phyloP scores from a whole-genome alignment of 2,888 invertebrate genomes.

The Hipparchia semele region DNA sequence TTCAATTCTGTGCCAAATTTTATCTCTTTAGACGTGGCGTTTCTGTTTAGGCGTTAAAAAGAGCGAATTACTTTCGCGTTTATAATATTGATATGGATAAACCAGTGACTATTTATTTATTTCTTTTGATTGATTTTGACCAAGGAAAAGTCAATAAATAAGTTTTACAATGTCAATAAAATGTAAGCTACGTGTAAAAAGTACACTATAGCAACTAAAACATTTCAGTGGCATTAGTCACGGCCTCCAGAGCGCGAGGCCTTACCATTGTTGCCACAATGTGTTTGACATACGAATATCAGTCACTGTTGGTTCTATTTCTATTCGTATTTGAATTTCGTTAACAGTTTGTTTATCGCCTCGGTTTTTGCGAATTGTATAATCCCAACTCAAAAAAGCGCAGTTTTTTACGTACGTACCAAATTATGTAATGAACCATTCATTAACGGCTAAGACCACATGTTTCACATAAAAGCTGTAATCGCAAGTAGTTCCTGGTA shows the following conservation, averaged over 20 bases:
- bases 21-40: too few species aligned
- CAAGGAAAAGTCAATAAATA: not conserved
- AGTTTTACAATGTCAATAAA: slow-evolving; percentile 12
- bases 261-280: slow-evolving; percentile 69
- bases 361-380: slow-evolving; percentile 60
- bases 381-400: slow-evolving; percentile 60
- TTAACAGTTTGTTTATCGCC: slow-evolving; percentile 59
- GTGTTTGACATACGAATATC: slow-evolving; percentile 66
- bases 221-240: slow-evolving; percentile 68
- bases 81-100: too few species aligned
- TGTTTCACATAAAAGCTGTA: not conserved
- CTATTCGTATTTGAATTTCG: slow-evolving; percentile 59
- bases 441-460: not conserved
- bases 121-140: too few species aligned
- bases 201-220: slow-evolving; percentile 53
- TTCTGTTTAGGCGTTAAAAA: too few species aligned
- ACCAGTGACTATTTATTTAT: too few species aligned
- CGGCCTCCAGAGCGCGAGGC: slow-evolving; percentile 52
- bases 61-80: too few species aligned
- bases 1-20: too few species aligned
- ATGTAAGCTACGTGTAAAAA: slow-evolving; percentile 22
- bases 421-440: not conserved
- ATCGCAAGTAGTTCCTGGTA: not conserved
- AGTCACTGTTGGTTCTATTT: slow-evolving; percentile 67
- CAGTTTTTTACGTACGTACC: slow-evolving; percentile 50